Conservation (phyloP, 2,797 vertebrate species). For the Gorsachius magnificus region DNA sequence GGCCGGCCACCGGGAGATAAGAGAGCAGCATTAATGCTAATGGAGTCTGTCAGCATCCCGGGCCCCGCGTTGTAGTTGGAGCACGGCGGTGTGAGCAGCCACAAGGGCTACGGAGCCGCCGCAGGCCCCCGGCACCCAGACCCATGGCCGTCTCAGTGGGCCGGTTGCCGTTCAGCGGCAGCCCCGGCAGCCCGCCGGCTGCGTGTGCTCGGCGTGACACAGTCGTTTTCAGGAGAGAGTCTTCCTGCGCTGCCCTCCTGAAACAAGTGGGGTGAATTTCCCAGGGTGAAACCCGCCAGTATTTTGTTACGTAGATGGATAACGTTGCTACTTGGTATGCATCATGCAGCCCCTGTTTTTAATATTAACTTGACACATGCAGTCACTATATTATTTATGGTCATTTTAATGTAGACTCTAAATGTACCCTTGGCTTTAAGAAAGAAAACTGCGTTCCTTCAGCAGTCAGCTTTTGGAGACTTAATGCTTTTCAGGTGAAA, state of each 20-base stretch:
- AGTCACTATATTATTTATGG: constrained; percentile 22
- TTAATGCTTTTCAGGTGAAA: neutral
- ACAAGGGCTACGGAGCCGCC: constrained; percentile 18
- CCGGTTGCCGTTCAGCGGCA: neutral
- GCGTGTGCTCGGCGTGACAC: neutral
- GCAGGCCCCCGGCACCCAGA: neutral
- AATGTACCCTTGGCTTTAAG: neutral
- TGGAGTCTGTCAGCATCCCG: constrained; percentile 68
- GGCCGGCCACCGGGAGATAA: constrained; percentile 55
- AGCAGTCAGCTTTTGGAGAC: neutral
- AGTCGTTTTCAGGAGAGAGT: neutral
- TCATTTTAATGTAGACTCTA: neutral
- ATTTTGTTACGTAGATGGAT: neutral
- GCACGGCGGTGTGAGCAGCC: constrained; percentile 10
- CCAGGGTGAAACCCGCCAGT: neutral
- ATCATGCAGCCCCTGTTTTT: neutral
- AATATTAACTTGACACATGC: neutral
- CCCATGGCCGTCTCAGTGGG: accelerated
- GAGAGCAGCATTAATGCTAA: constrained; percentile 68
- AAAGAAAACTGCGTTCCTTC: neutral
- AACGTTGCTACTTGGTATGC: neutral
- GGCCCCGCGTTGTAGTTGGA: constrained; percentile 20
- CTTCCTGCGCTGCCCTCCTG: neutral
- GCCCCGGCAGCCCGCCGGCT: neutral
- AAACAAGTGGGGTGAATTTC: neutral